Percentiles rank a stretch among this genome's conserved stretches.
These are phyloP conservation scores for Vipera latastei DNA, from an alignment of 2,797 vertebrate species.

Conservation along the genomic window DNA sequence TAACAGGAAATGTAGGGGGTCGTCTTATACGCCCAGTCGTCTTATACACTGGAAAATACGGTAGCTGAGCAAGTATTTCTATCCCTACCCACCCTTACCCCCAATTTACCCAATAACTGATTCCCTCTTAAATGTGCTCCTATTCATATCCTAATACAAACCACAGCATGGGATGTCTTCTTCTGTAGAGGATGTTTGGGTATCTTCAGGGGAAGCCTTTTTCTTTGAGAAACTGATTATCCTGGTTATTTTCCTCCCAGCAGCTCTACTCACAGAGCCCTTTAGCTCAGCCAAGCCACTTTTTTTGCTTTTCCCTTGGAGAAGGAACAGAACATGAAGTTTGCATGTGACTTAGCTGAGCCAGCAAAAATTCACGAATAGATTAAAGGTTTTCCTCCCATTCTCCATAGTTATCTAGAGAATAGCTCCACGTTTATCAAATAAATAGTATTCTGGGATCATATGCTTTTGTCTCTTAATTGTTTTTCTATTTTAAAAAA, in stretches of 20 bases:
- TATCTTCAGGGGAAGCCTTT: conserved; percentile 83
- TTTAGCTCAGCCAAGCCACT: conserved; percentile 91
- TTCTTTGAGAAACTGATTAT: conserved; percentile 98
- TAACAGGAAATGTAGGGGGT: too few relatives aligned
- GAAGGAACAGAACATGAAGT: neutral
- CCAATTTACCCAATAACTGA: neutral
- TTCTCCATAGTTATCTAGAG: neutral
- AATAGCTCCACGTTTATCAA: neutral
- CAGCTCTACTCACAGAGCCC: conserved; percentile 90
- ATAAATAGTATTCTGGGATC: neutral
- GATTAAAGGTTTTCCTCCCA: neutral
- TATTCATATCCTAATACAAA: conserved; percentile 57
- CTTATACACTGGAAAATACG: too few relatives aligned
- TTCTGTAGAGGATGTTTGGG: conserved; percentile 69
- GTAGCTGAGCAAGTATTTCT: neutral
- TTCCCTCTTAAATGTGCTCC: neutral
- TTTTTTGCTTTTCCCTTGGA: conserved; percentile 83
- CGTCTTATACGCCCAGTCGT: too few relatives aligned
- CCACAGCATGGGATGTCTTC: conserved; percentile 90
- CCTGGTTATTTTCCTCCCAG: conserved; percentile 93
- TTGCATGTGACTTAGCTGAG: neutral
- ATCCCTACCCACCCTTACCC: neutral
- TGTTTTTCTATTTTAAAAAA: neutral
- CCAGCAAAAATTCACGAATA: neutral
- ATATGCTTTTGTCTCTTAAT: neutral